A percentile compares a stretch with the other conserved stretches of the same genome.
These are phyloP conservation scores for Drosophila differens DNA, from an alignment of 2,888 invertebrate species.

Conservation along the genomic window DNA sequence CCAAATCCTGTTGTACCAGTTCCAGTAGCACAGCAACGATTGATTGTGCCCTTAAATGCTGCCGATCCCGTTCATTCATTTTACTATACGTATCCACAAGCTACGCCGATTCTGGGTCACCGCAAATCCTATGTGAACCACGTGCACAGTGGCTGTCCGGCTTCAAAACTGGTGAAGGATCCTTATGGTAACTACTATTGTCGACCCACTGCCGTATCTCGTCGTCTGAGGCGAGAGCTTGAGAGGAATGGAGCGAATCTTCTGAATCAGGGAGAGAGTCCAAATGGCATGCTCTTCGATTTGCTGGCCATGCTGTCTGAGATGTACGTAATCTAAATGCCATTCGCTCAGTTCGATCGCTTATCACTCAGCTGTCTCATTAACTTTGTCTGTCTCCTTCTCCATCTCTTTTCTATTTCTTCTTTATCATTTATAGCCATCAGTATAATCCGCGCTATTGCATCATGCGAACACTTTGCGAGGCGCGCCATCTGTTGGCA, in stretches of 20 bases:
- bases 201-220: slow-evolving; percentile 32
- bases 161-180: slow-evolving; percentile 61
- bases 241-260: slow-evolving; percentile 41
- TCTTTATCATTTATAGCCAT: slow-evolving; percentile 54
- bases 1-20: slow-evolving; percentile 12
- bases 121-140: slow-evolving; percentile 52
- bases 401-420: not conserved
- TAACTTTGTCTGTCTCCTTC: not conserved
- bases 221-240: slow-evolving; percentile 58
- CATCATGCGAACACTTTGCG: slow-evolving; percentile 89
- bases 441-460: slow-evolving; percentile 85
- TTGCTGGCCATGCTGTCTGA: slow-evolving; percentile 52
- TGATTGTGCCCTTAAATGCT: slow-evolving; percentile 63
- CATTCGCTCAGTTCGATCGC: not conserved
- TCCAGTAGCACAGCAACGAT: slow-evolving; percentile 33
- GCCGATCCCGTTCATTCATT: slow-evolving; percentile 71
- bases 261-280: slow-evolving; percentile 43
- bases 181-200: slow-evolving; percentile 65
- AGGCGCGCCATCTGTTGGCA: slow-evolving; percentile 87
- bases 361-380: not conserved
- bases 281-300: slow-evolving; percentile 67
- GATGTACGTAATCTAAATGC: slow-evolving; percentile 46
- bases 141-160: slow-evolving; percentile 57
- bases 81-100: slow-evolving; percentile 64
- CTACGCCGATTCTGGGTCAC: slow-evolving; percentile 37